Conservation (phyloP, 2,888 invertebrate genomes). For the Antitype chi region DNA sequence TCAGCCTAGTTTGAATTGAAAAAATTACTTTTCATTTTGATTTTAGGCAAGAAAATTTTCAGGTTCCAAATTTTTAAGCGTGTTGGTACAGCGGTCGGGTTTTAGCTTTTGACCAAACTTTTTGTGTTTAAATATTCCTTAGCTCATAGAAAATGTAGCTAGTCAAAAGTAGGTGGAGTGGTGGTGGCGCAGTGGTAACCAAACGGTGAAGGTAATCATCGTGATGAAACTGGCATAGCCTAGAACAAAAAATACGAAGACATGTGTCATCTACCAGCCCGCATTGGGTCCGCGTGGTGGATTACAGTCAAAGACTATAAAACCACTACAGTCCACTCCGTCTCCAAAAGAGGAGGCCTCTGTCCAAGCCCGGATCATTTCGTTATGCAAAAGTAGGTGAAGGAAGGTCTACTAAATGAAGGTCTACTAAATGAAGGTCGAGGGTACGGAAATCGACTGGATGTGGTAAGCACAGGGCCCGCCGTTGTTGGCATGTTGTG, state of each 20-base stretch:
- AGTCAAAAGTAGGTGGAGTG: too few relatives aligned
- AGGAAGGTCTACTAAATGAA: not conserved
- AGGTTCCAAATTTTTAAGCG: too few relatives aligned
- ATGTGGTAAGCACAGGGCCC: not conserved
- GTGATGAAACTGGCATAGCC: too few relatives aligned
- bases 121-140: slow-evolving; percentile 2
- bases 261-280: too few relatives aligned
- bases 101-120: too few relatives aligned
- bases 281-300: not conserved
- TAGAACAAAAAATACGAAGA: too few relatives aligned
- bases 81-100: too few relatives aligned
- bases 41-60: too few relatives aligned
- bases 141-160: not conserved
- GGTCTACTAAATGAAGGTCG: not conserved
- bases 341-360: not conserved
- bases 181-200: not conserved
- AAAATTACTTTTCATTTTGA: too few relatives aligned
- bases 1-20: too few relatives aligned
- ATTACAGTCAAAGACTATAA: too few relatives aligned
- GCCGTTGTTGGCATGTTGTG: not conserved
- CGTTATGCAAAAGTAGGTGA: not conserved
- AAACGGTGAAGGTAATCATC: not conserved
- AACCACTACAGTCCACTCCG: too few relatives aligned
- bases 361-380: not conserved
- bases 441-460: not conserved